These are phyloP conservation scores for Polymixis flavicincta DNA, from an alignment of 2,888 invertebrate species.

Conservation along the genomic window DNA sequence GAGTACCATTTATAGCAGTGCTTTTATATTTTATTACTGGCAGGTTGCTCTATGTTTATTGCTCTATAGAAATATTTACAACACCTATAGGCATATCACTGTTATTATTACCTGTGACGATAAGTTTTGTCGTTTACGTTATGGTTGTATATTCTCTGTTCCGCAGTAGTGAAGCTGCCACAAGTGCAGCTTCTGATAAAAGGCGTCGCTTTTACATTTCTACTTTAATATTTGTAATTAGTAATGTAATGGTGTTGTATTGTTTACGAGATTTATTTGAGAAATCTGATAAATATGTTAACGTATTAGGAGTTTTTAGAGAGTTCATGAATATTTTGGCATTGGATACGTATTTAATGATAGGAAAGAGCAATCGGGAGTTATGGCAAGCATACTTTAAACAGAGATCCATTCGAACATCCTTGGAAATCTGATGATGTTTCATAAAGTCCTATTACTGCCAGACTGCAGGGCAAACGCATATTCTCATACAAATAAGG, in stretches of 20 bases:
- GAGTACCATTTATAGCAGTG: conserved; percentile 29
- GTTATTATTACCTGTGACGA: conserved; percentile 38
- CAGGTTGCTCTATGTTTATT: conserved; percentile 17
- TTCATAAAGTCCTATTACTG: too few species aligned
- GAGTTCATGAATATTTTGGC: conserved; percentile 48
- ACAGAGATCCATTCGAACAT: conserved; percentile 27
- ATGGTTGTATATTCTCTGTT: conserved; percentile 43
- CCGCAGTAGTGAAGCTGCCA: neutral
- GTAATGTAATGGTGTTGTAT: conserved; percentile 45
- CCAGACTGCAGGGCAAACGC: neutral
- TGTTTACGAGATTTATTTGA: conserved; percentile 49
- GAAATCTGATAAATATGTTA: conserved; percentile 39
- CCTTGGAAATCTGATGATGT: conserved; percentile 2
- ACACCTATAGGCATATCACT: conserved; percentile 46
- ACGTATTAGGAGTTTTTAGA: conserved; percentile 42
- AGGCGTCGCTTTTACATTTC: conserved; percentile 43
- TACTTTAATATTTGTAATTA: conserved; percentile 45
- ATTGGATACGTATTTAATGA: conserved; percentile 38
- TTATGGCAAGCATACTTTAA: conserved; percentile 38
- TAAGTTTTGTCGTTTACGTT: conserved; percentile 35
- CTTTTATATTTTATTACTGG: conserved; percentile 43
- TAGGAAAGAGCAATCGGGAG: conserved; percentile 35
- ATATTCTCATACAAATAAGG: neutral
- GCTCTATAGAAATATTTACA: conserved; percentile 48
- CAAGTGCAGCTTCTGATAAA: conserved; percentile 11